Percentiles rank a stretch among this genome's conserved stretches.
Evolutionary conservation across 1,140 invertebrate species (phyloP).

Genomic region (Drosophila bifasciata): DNA sequence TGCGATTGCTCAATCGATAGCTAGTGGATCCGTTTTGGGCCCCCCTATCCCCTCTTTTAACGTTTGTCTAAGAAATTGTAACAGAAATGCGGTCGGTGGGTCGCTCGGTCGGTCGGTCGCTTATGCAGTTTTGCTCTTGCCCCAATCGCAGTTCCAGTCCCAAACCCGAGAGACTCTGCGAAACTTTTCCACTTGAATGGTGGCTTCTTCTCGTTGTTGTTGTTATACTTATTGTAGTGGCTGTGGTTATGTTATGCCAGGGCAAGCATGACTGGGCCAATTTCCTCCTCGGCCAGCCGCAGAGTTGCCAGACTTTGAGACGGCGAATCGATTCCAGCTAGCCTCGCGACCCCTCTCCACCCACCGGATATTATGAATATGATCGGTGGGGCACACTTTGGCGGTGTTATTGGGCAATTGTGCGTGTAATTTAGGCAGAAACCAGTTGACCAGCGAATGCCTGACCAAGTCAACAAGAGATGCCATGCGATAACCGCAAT

Average conservation of each 20-base stretch:
- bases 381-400: conserved; percentile 9
- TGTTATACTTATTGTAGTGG: conserved; percentile 21
- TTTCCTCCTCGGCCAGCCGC: conserved; percentile 25
- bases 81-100: conserved; percentile 38
- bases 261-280: conserved; percentile 51
- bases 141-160: neutral
- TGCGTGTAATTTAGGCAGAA: conserved; percentile 48
- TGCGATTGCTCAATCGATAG: conserved; percentile 33
- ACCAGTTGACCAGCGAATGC: conserved; percentile 44
- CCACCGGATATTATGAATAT: neutral
- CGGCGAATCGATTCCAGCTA: neutral
- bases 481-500: conserved; percentile 38
- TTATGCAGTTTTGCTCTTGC: conserved; percentile 47
- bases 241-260: conserved; percentile 15
- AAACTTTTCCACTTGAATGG: conserved; percentile 62
- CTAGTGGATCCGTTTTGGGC: conserved; percentile 25
- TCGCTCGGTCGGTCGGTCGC: conserved; percentile 11
- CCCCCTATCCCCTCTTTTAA: conserved; percentile 25
- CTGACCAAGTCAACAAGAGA: conserved; percentile 36
- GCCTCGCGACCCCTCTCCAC: no score
- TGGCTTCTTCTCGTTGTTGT: neutral
- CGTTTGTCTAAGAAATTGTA: conserved; percentile 43
- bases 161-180: neutral
- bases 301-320: conserved; percentile 32
- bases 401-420: conserved; percentile 41